Conservation (phyloP, 2,797 vertebrate genomes). For the Galago senegalensis region DNA sequence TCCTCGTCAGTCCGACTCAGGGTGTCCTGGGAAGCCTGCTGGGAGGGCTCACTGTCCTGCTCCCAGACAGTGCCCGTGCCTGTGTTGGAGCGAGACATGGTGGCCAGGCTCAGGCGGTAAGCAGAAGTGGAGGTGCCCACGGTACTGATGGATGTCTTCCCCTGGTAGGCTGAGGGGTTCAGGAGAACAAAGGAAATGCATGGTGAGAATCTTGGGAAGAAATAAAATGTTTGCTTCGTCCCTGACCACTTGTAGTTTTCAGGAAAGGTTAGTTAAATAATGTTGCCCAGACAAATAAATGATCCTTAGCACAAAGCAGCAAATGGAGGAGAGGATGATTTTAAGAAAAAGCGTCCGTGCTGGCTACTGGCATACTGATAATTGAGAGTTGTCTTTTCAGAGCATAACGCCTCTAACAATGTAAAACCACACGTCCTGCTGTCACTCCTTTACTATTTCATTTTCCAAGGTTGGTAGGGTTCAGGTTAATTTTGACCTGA, state of each 20-base stretch:
- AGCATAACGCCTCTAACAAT: not conserved
- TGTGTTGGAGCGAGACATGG: slow-evolving; percentile 99
- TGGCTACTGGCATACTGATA: not conserved
- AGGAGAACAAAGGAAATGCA: slow-evolving; percentile 35
- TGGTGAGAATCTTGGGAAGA: not conserved
- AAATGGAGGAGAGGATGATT: not conserved
- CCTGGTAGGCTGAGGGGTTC: slow-evolving; percentile 95
- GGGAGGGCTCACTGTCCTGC: slow-evolving; percentile 98
- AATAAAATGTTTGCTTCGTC: not conserved
- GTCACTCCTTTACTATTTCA: not conserved
- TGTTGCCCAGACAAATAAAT: slow-evolving; percentile 9
- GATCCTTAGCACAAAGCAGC: slow-evolving; percentile 9
- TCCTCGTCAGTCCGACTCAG: slow-evolving; percentile 98
- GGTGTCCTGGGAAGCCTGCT: slow-evolving; percentile 98
- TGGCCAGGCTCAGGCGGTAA: slow-evolving; percentile 97
- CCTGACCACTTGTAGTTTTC: not conserved
- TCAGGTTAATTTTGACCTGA: slow-evolving; percentile 34
- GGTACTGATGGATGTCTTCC: slow-evolving; percentile 98
- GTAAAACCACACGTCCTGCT: not conserved
- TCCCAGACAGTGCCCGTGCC: slow-evolving; percentile 99
- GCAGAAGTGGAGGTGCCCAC: slow-evolving; percentile 98
- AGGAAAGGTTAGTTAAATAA: slow-evolving; percentile 17
- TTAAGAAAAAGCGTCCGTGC: not conserved
- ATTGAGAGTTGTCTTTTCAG: not conserved
- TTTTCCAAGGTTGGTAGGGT: slow-evolving; percentile 33